Evolutionary conservation across 92 coral and sea anemone species (phyloP), one percentile per base, ranked within the genome.

Genomic region (Actinostola sp.): DNA sequence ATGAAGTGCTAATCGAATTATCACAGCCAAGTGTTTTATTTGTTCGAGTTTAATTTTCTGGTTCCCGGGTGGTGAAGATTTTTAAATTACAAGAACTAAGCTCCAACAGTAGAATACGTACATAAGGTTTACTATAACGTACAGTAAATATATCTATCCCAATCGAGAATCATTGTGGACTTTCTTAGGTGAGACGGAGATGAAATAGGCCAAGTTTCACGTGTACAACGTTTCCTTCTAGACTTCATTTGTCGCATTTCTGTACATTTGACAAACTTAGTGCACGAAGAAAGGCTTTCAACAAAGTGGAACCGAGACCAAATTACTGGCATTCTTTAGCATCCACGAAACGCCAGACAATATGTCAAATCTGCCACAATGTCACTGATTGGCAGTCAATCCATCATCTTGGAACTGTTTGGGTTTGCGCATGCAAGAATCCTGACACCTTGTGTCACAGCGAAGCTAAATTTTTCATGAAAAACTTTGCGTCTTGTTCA

Each of bases 1-100:
- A 68, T 68, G 61, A 68, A 33, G 74, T 68, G 74, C 56, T 68
- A 68, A 68, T 68, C 74, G 61, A 68, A 68, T 68, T 68, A 50
- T 3, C 74, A 68, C 61, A 51, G 57, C 29, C 8, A 20, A 66
- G 72, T 48, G 25, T 48, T 29, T 41, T 66, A 43, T 66, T 33
- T 66, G 52, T 48, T 66, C 28, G 43, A 53, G 54, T 41, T 41
- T 41, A 41, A 41, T 8, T 41, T 41, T n/a, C n/a, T n/a, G n/a
- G n/a, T n/a, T n/a, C n/a, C n/a, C n/a, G n/a, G n/a, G 46, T 41
- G 15, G 8, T 41, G 46, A 41, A 41, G 8, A 41, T 41, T 41
- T 7, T 14, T 51, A 51, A 41, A 17, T 48, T 14, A 48, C n/a
- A 3, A 48, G 13, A 3, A 48, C 13, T 3, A 48, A 13, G 19